A percentile compares a stretch with the other conserved stretches of the same genome.
Evolutionary conservation across 92 coral and sea anemone genomes (phyloP).

Genomic region (Epizoanthus illoricatus): DNA sequence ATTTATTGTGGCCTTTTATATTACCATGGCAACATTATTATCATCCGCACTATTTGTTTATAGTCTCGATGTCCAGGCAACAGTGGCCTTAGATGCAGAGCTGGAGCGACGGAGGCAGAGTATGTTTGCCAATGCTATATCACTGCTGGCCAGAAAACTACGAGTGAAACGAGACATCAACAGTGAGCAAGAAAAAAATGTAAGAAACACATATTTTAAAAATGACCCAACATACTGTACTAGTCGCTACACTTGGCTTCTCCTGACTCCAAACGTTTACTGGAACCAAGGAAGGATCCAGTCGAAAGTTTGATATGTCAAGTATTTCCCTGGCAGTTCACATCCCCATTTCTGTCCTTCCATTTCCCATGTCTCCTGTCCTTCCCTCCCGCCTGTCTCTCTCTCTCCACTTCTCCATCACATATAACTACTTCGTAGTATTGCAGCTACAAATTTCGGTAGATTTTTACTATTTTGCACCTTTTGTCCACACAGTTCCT

Average conservation of each 20-base stretch:
- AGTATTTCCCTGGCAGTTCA: not conserved
- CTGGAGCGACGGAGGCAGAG: conserved; percentile 74
- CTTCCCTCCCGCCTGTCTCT: too few species aligned
- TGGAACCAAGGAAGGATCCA: not conserved
- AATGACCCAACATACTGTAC: not conserved
- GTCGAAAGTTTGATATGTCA: not conserved
- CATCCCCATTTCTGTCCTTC: not conserved
- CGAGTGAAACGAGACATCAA: conserved; percentile 89
- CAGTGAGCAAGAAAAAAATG: conserved; percentile 68
- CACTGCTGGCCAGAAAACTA: conserved; percentile 73
- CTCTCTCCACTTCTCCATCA: too few species aligned
- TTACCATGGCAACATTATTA: not conserved
- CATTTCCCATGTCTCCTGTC: too few species aligned
- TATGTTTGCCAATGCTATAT: conserved; percentile 75
- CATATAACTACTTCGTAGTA: too few species aligned
- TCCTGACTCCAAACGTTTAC: not conserved
- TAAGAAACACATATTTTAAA: conserved; percentile 39
- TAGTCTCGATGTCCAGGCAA: conserved; percentile 89
- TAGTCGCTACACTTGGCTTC: not conserved
- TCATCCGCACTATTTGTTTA: not conserved
- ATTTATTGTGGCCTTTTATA: too few species aligned
- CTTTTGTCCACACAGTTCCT: conserved; percentile 51
- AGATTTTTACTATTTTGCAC: not conserved
- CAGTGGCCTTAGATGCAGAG: conserved; percentile 74
- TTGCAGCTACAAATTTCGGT: not conserved